Percentiles rank a stretch among this genome's conserved stretches.
Evolutionary conservation across 2,113 vertebrate genomes (phyloP).

Genomic region (Thermophis baileyi): DNA sequence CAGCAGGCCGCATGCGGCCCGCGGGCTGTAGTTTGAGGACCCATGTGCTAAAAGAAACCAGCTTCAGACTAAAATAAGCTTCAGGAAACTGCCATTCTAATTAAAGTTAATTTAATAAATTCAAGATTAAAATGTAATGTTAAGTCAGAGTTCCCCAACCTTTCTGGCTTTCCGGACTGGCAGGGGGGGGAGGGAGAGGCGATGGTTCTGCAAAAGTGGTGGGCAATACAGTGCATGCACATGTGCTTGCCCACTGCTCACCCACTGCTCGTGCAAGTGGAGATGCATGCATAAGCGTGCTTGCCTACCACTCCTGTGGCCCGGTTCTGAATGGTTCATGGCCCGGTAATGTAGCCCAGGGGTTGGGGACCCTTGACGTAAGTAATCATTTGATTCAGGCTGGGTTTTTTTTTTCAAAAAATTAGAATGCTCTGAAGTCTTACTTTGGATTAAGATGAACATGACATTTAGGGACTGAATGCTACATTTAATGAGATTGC

Average conservation of each 20-base stretch:
- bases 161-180: too few relatives aligned
- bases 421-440: neutral
- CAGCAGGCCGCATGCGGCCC: too few relatives aligned
- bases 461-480: neutral
- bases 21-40: too few relatives aligned
- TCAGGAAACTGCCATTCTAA: neutral
- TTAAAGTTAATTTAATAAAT: neutral
- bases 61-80: neutral
- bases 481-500: neutral
- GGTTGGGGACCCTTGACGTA: neutral
- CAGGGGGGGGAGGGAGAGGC: too few relatives aligned
- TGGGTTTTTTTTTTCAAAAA: neutral
- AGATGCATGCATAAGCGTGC: neutral
- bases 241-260: too few relatives aligned
- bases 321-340: neutral
- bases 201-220: too few relatives aligned
- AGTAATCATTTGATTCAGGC: neutral
- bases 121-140: neutral
- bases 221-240: too few relatives aligned
- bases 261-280: too few relatives aligned
- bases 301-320: neutral
- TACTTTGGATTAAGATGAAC: neutral
- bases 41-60: slow-evolving; percentile 15
- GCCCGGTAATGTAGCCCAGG: neutral
- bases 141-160: neutral